phyloP scores from a whole-genome alignment of 2,113 vertebrate genomes.

The Anarrhichthys ocellatus region DNA sequence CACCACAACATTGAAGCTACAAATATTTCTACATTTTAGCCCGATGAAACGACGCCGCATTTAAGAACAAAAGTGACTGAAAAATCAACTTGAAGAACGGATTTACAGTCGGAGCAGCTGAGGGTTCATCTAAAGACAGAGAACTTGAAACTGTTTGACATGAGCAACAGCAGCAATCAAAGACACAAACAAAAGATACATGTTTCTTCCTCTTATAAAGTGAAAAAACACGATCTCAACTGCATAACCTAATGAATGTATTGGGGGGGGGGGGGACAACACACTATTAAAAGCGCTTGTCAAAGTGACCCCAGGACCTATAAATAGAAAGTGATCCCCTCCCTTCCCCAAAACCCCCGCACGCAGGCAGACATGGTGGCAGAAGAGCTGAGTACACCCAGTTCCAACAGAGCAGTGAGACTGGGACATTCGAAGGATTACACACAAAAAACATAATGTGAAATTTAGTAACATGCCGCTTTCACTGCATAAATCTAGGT shows the following conservation, averaged over 20 bases:
- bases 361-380: conserved; percentile 3
- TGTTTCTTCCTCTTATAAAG: not conserved
- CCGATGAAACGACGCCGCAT: not conserved
- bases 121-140: not conserved
- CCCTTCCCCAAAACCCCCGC: not conserved
- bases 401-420: not conserved
- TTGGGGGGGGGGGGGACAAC: not conserved
- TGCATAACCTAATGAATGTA: conserved; percentile 2
- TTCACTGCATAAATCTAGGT: not conserved
- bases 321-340: conserved; percentile 58
- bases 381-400: not conserved
- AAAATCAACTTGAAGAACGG: not conserved
- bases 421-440: not conserved
- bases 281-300: conserved; percentile 72
- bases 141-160: not conserved
- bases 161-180: not conserved
- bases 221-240: not conserved
- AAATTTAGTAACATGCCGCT: not conserved
- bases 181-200: not conserved
- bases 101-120: not conserved
- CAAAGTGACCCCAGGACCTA: conserved; percentile 60
- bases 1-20: conserved; percentile 1
- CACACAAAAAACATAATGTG: not conserved
- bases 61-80: not conserved
- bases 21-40: not conserved